phyloP scores from a whole-genome alignment of 2,797 vertebrate genomes.

The Nannoperca australis region DNA sequence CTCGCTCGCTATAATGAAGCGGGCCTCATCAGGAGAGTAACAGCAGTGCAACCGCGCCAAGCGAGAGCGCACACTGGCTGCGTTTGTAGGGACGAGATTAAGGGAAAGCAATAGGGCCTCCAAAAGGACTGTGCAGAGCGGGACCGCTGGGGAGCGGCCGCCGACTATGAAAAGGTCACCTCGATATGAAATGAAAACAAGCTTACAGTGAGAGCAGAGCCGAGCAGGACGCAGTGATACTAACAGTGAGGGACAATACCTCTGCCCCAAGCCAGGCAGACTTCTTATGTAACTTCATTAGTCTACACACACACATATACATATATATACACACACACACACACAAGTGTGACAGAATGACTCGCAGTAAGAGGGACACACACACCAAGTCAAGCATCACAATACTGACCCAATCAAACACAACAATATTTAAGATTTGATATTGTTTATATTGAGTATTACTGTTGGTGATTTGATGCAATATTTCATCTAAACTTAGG shows the following conservation, averaged over 20 bases:
- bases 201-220: constrained; percentile 71
- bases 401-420: neutral
- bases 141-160: constrained; percentile 57
- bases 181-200: constrained; percentile 74
- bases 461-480: neutral
- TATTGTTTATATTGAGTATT: neutral
- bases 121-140: constrained; percentile 41
- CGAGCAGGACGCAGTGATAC: constrained; percentile 66
- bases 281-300: constrained; percentile 67
- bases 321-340: neutral
- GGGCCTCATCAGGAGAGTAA: constrained; percentile 36
- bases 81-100: constrained; percentile 55
- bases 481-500: neutral
- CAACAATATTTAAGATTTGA: neutral
- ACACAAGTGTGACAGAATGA: constrained; percentile 14
- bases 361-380: neutral
- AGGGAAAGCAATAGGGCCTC: constrained; percentile 49
- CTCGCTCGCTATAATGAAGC: constrained; percentile 50
- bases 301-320: constrained; percentile 7
- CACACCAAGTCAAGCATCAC: neutral
- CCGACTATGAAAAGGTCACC: constrained; percentile 80
- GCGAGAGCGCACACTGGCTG: constrained; percentile 20
- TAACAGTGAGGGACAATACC: constrained; percentile 79
- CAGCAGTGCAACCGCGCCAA: constrained; percentile 28
- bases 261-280: constrained; percentile 69